Percentiles rank a stretch among this genome's conserved stretches.
These are phyloP conservation scores for Pristiophorus japonicus DNA, from an alignment of 2,113 vertebrate genomes.

Conservation along the genomic window DNA sequence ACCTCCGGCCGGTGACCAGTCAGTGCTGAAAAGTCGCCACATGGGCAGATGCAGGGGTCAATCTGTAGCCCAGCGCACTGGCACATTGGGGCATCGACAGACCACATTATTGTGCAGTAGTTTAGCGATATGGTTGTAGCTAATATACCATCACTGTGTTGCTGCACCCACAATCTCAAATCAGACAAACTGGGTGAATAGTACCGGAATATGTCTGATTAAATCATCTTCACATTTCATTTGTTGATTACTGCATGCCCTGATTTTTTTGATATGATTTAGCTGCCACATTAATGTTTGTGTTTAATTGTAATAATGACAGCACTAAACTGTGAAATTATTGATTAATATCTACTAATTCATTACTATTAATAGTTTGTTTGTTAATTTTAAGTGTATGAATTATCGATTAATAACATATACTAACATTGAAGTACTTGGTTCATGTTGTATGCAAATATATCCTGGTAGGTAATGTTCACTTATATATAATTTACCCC, in stretches of 20 bases:
- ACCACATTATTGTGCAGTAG: background rate
- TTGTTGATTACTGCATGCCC: background rate
- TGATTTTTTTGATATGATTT: background rate
- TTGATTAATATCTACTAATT: background rate
- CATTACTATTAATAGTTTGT: background rate
- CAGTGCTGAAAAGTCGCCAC: background rate
- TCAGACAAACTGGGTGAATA: too few species aligned
- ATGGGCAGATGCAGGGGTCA: background rate
- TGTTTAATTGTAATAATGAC: background rate
- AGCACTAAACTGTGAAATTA: background rate
- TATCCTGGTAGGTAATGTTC: background rate
- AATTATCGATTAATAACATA: background rate
- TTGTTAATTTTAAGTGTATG: background rate
- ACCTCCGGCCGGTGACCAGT: background rate
- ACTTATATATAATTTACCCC: background rate
- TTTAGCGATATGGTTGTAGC: conserved; percentile 12
- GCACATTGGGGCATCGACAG: too few species aligned
- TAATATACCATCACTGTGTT: background rate
- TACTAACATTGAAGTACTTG: background rate
- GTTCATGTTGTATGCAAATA: background rate
- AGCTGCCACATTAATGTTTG: background rate
- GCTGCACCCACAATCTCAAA: background rate
- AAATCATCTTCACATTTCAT: background rate
- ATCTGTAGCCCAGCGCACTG: background rate
- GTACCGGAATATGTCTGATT: background rate